A percentile compares a stretch with the other conserved stretches of the same genome.
phyloP scores from a whole-genome alignment of 2,113 vertebrate species.

The Triplophysa siluroides region DNA sequence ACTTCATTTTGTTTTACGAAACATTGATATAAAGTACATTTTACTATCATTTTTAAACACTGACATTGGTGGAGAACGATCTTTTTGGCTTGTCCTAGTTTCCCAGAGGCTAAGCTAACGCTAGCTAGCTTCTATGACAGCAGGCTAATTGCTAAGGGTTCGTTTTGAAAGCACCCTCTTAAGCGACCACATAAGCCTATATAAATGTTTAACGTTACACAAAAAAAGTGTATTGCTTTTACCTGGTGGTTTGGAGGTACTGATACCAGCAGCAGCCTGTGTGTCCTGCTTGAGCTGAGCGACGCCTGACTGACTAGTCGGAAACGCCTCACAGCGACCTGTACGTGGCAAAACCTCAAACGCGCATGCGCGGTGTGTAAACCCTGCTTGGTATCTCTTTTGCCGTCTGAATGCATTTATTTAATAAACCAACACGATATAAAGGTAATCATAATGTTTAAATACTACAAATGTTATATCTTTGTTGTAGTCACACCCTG shows the following conservation, averaged over 20 bases:
- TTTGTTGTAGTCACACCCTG: no score
- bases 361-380: conserved; percentile 63
- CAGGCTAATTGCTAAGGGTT: conserved; percentile 13
- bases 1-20: background rate
- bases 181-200: background rate
- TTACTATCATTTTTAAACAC: background rate
- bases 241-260: conserved; percentile 33
- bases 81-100: conserved; percentile 1
- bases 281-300: conserved; percentile 55
- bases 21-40: background rate
- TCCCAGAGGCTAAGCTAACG: conserved; percentile 39
- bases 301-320: conserved; percentile 58
- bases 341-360: conserved; percentile 70
- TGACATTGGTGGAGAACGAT: background rate
- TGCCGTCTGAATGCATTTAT: background rate
- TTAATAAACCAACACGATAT: background rate
- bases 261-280: conserved; percentile 59
- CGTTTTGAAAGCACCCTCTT: background rate
- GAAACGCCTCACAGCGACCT: conserved; percentile 66
- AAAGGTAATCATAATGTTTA: no score
- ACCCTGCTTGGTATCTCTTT: background rate
- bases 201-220: background rate
- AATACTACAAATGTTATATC: no score
- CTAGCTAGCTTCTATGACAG: conserved; percentile 53
- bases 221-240: background rate